Percentiles rank a stretch among this genome's conserved stretches.
These are phyloP conservation scores for Myathropa florea DNA, from an alignment of 2,888 invertebrate genomes.

Conservation along the genomic window DNA sequence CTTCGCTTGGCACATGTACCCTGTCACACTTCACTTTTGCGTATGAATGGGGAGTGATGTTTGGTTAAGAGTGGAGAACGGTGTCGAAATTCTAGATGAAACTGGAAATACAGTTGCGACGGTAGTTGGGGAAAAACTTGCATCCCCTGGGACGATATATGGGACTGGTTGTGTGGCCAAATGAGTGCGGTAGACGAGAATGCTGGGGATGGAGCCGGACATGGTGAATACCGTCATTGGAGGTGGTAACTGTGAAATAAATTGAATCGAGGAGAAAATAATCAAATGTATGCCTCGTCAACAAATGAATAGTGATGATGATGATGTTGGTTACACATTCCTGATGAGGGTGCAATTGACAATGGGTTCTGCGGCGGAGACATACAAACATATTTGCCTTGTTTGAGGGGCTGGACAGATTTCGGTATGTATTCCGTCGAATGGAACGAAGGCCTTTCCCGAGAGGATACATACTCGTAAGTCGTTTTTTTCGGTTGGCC, in stretches of 20 bases:
- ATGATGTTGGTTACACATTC: constrained; percentile 58
- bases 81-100: constrained; percentile 34
- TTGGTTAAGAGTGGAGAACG: constrained; percentile 54
- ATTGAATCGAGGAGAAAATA: constrained; percentile 67
- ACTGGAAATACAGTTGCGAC: neutral
- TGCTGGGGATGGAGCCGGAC: neutral
- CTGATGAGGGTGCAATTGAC: constrained; percentile 59
- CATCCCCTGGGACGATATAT: neutral
- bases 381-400: neutral
- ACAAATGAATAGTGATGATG: constrained; percentile 67
- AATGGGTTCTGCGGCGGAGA: neutral
- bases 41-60: constrained; percentile 64
- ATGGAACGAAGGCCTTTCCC: neutral
- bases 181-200: neutral
- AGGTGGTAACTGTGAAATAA: constrained; percentile 53
- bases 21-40: constrained; percentile 15
- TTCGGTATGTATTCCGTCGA: no score
- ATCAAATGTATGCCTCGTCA: constrained; percentile 69
- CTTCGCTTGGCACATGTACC: neutral
- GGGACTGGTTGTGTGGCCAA: neutral
- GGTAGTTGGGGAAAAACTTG: neutral
- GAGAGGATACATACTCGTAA: no score
- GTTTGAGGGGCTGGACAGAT: neutral
- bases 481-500: neutral
- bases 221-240: constrained; percentile 7